phyloP scores from a whole-genome alignment of 2,888 invertebrate species.

The Drosophila lacicola region DNA sequence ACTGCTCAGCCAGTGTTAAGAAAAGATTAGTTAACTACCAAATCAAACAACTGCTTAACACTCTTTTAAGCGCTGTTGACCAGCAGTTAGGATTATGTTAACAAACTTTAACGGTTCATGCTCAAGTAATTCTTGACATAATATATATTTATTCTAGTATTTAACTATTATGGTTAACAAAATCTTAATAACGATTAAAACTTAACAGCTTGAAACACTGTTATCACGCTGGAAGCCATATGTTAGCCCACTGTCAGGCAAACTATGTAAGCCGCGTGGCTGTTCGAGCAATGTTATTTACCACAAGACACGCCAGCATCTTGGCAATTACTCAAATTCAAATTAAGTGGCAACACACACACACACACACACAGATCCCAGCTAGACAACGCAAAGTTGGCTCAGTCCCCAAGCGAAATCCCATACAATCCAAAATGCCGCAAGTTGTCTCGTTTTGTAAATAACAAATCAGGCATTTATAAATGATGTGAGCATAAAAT shows the following conservation, averaged over 20 bases:
- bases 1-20: too few species aligned
- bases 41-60: too few species aligned
- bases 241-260: neutral
- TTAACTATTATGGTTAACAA: too few species aligned
- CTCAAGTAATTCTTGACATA: too few species aligned
- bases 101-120: neutral
- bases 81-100: neutral
- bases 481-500: conserved; percentile 84
- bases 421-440: conserved; percentile 69
- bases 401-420: conserved; percentile 33
- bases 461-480: conserved; percentile 85
- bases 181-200: too few species aligned
- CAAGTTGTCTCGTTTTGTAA: conserved; percentile 83
- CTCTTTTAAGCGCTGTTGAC: too few species aligned
- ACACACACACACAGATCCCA: conserved; percentile 38
- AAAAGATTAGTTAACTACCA: too few species aligned
- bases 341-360: conserved; percentile 67
- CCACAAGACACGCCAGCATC: conserved; percentile 54
- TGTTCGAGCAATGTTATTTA: conserved; percentile 34
- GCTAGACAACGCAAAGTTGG: conserved; percentile 15
- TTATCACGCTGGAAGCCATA: neutral
- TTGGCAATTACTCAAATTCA: conserved; percentile 80
- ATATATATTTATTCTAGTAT: too few species aligned
- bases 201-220: too few species aligned
- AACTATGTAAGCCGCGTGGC: conserved; percentile 1